Percentiles rank a stretch among this genome's conserved stretches.
Conservation (phyloP, 1,140 invertebrate genomes). For the Drosophila ogumai region DNA sequence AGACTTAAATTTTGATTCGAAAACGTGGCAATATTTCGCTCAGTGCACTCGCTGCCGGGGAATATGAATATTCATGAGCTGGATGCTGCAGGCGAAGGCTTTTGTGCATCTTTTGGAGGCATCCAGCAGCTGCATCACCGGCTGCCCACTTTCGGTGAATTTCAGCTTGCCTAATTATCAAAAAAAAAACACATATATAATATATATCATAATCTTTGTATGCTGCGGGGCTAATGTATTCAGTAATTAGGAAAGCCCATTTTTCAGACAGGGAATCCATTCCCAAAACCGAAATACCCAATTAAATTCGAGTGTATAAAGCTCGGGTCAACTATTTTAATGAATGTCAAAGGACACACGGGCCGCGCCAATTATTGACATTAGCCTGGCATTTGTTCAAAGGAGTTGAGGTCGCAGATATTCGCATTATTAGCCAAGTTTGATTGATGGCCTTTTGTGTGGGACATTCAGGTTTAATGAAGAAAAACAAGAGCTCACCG, state of each 20-base stretch:
- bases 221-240: background rate
- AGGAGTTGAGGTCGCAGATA: conserved; percentile 20
- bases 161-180: conserved; percentile 10
- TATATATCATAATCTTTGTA: background rate
- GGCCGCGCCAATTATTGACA: conserved; percentile 34
- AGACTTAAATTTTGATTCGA: background rate
- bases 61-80: conserved; percentile 71
- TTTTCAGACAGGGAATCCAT: background rate
- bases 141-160: conserved; percentile 9
- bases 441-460: conserved; percentile 62
- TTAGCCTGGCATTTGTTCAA: conserved; percentile 46
- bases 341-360: conserved; percentile 50
- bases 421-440: conserved; percentile 57
- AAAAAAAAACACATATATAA: background rate
- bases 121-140: conserved; percentile 18
- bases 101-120: conserved; percentile 63
- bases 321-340: conserved; percentile 28
- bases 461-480: conserved; percentile 22
- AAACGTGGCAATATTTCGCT: background rate
- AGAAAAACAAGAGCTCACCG: background rate
- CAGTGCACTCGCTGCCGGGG: background rate
- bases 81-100: conserved; percentile 57
- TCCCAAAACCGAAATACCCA: conserved; percentile 1
- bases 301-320: conserved; percentile 14
- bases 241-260: conserved; percentile 1